phyloP scores from a whole-genome alignment of 64 coral and sea anemone genomes.

The Pachyseris speciosa region DNA sequence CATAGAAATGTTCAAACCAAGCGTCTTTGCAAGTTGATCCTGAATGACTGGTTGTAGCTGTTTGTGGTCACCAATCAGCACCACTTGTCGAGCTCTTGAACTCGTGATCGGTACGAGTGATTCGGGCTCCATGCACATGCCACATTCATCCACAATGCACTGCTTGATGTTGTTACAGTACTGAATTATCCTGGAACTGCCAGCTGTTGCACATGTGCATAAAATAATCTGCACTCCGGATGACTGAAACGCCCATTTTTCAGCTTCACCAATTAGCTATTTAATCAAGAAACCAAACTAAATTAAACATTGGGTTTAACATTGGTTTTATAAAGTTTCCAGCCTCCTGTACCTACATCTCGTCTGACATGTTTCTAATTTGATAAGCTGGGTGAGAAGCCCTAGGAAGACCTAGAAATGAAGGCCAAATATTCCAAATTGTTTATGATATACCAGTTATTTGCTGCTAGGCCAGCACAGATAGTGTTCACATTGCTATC shows the following conservation, averaged over 20 bases:
- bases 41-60: conserved; percentile 84
- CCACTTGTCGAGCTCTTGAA: conserved; percentile 68
- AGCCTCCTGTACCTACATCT: neutral
- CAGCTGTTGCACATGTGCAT: conserved; percentile 65
- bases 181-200: conserved; percentile 2
- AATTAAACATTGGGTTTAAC: too few species aligned
- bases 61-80: conserved; percentile 94
- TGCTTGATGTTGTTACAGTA: conserved; percentile 72
- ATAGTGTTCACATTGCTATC: too few species aligned
- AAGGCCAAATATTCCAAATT: too few species aligned
- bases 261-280: conserved; percentile 65
- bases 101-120: conserved; percentile 76
- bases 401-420: too few species aligned
- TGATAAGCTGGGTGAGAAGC: too few species aligned
- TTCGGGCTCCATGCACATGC: conserved; percentile 92
- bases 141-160: conserved; percentile 92
- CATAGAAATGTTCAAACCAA: conserved; percentile 79
- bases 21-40: conserved; percentile 45
- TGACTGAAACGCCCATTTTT: conserved; percentile 66
- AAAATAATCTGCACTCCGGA: conserved; percentile 75
- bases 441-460: too few species aligned
- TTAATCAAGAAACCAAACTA: neutral
- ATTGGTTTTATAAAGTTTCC: too few species aligned
- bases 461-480: too few species aligned
- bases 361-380: neutral